phyloP scores from a whole-genome alignment of 2,797 vertebrate species.

The Amblyraja radiata region DNA sequence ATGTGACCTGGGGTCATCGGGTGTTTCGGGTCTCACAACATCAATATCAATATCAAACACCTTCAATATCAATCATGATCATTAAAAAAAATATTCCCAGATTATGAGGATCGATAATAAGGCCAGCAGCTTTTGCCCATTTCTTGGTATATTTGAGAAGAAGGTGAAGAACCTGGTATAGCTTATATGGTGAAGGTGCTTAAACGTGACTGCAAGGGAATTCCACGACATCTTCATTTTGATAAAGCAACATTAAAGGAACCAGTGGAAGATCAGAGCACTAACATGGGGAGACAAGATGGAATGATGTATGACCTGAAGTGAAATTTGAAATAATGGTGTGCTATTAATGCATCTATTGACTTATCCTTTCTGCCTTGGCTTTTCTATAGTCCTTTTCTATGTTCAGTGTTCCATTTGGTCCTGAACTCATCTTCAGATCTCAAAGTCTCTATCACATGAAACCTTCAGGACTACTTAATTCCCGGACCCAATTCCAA shows the following conservation, averaged over 20 bases:
- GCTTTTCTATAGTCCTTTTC: too few species aligned
- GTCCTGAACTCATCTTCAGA: too few species aligned
- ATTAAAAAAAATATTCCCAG: background rate
- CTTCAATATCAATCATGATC: background rate
- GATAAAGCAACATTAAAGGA: background rate
- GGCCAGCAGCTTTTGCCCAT: background rate
- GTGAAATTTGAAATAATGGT: background rate
- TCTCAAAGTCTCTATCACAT: too few species aligned
- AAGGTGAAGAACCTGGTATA: background rate
- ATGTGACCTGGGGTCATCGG: too few species aligned
- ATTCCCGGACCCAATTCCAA: too few species aligned
- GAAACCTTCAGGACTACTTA: too few species aligned
- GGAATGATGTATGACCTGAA: background rate
- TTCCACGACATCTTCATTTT: background rate
- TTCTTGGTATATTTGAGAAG: background rate
- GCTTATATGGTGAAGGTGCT: background rate
- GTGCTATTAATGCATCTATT: background rate
- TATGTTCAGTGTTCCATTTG: too few species aligned
- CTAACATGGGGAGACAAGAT: background rate
- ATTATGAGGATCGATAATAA: background rate
- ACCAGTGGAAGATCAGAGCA: too few species aligned
- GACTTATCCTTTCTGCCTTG: background rate
- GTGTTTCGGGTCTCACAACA: too few species aligned
- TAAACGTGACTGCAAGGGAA: background rate
- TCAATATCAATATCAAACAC: too few species aligned